Base-by-base conservation (phyloP, 92 coral and sea anemone species). In the Phenganax marumi region DNA sequence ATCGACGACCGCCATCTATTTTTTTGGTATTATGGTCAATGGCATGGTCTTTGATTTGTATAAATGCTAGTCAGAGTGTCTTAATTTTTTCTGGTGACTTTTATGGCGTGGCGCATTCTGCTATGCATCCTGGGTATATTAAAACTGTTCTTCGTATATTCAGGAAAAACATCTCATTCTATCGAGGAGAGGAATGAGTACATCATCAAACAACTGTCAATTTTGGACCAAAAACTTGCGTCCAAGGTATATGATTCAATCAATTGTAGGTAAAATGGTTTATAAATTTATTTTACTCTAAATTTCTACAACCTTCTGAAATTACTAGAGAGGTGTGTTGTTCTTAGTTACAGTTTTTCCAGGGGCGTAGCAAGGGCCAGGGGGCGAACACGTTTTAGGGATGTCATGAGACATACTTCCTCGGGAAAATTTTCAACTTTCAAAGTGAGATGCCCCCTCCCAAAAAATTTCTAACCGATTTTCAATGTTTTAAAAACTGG, bases 111-210 rank as follows among this genome's bases (percentile, higher is more conserved):
- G 6, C 10, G 46, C 43, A 33, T 33, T 33, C 3, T 33, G 5
- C 43, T 33, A 33, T 33, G 43, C 43, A 1, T 33, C 5, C 5
- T 33, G 43, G 43, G 5, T 33, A 33, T 33, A 33, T 33, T 33
- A 52, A 14, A 76, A 16, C 26, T 22, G 17, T 26, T 54, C 14
- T 16, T 81, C 57, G 57, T 13, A 52, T 81, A 18, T 62, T 33
- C 43, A 93, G 97, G 81, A 21, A 88, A 90, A 47, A 95, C 90
- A 74, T 90, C 95, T 70, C 91, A 93, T 85, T 89, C 97, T 62
- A 83, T 95, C 52, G 98, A 95, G 86, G 98, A 95, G 57, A 85
- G 98, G 47, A 95, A 93, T 89, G 98, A 95, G 26, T 90, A 97
- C 55, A 92, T 95, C 68, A 93, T 89, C 14, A 92, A 87, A 73